Percentiles rank a stretch among this genome's conserved stretches.
Conservation (phyloP, 1,140 invertebrate species). For the Diploscapter pachys region DNA sequence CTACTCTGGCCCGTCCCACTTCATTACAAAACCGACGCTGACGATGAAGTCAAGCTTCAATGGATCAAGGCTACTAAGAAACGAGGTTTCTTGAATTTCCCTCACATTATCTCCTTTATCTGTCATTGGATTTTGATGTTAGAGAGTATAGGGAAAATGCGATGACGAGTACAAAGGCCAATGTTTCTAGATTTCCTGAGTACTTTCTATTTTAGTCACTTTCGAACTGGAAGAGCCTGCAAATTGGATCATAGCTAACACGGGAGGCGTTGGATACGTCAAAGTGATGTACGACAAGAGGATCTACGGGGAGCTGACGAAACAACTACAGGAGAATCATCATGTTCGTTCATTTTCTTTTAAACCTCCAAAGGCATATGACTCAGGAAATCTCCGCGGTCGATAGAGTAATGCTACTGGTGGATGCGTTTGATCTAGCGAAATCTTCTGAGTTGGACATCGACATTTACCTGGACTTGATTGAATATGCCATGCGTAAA, state of each 20-base stretch:
- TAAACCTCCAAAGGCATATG: background rate
- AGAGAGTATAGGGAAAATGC: background rate
- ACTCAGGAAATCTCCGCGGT: conserved; percentile 31
- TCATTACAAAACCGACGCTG: conserved; percentile 30
- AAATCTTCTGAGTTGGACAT: conserved; percentile 41
- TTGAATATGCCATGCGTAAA: conserved; percentile 38
- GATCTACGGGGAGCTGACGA: conserved; percentile 37
- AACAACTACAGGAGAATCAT: conserved; percentile 38
- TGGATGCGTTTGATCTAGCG: conserved; percentile 43
- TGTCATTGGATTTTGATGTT: too few relatives aligned
- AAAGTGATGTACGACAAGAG: conserved; percentile 41
- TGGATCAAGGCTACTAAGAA: conserved; percentile 33
- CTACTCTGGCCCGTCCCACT: conserved; percentile 45
- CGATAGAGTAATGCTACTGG: conserved; percentile 41
- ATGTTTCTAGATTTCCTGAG: background rate
- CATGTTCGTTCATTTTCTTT: conserved; percentile 1
- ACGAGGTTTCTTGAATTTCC: conserved; percentile 6
- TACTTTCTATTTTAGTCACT: conserved; percentile 21
- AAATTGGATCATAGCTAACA: conserved; percentile 44
- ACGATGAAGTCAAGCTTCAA: conserved; percentile 15
- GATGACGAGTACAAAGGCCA: background rate
- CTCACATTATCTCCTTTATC: too few relatives aligned
- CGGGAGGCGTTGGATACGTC: conserved; percentile 46
- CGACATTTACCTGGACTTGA: conserved; percentile 37
- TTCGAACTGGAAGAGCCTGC: conserved; percentile 17